Conservation (phyloP, 2,888 invertebrate species). For the Alviniconcha strummeri region DNA sequence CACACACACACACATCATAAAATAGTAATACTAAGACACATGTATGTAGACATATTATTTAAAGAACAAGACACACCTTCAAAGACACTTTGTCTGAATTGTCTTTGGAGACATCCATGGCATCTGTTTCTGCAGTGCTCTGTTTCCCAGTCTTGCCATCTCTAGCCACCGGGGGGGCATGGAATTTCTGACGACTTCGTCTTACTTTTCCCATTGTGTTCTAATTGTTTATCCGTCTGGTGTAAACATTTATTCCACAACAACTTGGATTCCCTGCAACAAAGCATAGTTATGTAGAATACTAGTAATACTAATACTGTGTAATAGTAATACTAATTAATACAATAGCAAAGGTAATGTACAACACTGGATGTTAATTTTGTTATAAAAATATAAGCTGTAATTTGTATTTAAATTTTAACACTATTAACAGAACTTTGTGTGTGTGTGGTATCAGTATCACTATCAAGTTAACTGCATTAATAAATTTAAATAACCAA, state of each 20-base stretch:
- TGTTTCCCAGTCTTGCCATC: conserved; percentile 30
- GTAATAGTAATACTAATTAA: neutral
- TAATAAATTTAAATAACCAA: too few relatives aligned
- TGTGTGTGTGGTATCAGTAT: neutral
- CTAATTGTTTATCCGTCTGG: neutral
- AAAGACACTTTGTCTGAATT: conserved; percentile 5
- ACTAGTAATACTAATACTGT: neutral
- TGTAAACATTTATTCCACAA: neutral
- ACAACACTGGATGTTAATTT: neutral
- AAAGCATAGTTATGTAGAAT: conserved; percentile 1
- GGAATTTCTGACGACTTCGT: conserved; percentile 51
- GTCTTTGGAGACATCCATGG: conserved; percentile 20
- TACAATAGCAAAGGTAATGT: neutral
- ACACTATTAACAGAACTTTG: neutral
- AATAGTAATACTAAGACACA: too few relatives aligned
- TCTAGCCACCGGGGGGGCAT: conserved; percentile 48
- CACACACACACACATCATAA: too few relatives aligned
- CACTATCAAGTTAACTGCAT: too few relatives aligned
- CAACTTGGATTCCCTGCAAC: neutral
- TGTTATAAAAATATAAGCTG: neutral
- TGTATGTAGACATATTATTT: too few relatives aligned
- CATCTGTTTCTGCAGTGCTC: conserved; percentile 4
- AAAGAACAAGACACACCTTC: neutral
- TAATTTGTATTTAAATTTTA: neutral
- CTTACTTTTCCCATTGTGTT: conserved; percentile 58